Evolutionary conservation across 2,888 invertebrate species (phyloP), one percentile per base, ranked within the genome.

Genomic region (Cistogaster globosa): DNA sequence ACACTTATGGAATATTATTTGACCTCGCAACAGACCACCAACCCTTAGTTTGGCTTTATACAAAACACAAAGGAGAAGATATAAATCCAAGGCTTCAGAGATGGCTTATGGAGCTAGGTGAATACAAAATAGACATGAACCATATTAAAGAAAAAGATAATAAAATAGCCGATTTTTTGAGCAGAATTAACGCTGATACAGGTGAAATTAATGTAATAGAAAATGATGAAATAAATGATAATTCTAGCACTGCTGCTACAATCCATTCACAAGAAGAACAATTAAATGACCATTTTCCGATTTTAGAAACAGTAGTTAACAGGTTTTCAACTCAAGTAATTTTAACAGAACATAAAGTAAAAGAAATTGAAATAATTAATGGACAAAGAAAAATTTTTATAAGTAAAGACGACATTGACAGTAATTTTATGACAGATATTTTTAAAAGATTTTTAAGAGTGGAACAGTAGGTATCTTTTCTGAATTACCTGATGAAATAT

Each of bases 1-100:
- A 26, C 45, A 20, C 69, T 3, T 83, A 60, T 62, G 68, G 74
- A 14, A 67, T 68, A 16, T 38, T 11, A 26, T 83, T 78, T 36
- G 42, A 42, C 2, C 60, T 83, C 2, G 38, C 55, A 62, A 76
- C 63, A 12, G 83, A 74, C n/a, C 74, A 74, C 22, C 58, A 57
- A 60, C 48, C 58, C n/a, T 51, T 69, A 32, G 48, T 32, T 18
- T 68, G 62, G 58, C 71, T 79, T 32, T 26, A 63, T 5, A 75
- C 53, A 2, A 68, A 67, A 58, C 36, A 51, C 16, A 67, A 51
- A 51, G 63, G 74, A 2, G 63, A 48, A n/a, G 45, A 75, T 22
- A 75, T 76, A 11, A 76, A 76, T 14, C 20, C 38, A 2, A 62
- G 62, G 12, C 42, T 62, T 8, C 62, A 62, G 9, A 62, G 62